Percentiles rank a stretch among this genome's conserved stretches.
Conservation (phyloP, 2,888 invertebrate genomes). For the Deroplatys truncata region DNA sequence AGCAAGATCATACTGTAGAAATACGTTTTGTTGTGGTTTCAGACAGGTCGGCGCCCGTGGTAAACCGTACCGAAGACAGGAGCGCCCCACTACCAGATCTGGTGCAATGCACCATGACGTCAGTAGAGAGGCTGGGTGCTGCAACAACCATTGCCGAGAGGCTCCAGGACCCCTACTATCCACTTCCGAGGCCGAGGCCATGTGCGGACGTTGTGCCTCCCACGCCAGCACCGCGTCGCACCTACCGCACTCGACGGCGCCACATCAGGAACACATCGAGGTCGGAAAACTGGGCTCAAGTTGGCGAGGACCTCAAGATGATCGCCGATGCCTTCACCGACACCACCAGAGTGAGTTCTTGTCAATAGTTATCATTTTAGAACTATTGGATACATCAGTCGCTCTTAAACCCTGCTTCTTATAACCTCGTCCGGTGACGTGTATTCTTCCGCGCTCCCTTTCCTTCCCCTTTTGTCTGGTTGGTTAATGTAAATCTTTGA, state of each 20-base stretch:
- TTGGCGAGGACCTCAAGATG: slow-evolving; percentile 16
- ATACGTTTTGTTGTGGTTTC: not conserved
- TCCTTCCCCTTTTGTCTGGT: no score
- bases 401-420: no score
- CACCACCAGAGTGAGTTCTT: not conserved
- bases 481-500: no score
- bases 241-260: not conserved
- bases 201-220: not conserved
- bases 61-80: not conserved
- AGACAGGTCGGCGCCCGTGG: not conserved
- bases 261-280: not conserved
- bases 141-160: not conserved
- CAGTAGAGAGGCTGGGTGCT: not conserved
- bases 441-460: no score
- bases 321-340: slow-evolving; percentile 18
- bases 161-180: not conserved
- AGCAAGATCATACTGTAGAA: not conserved
- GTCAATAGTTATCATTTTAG: no score
- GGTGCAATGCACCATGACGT: not conserved
- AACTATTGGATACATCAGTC: no score
- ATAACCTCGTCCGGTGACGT: no score
- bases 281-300: slow-evolving; percentile 11
- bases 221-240: not conserved
- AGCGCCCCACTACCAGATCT: not conserved
- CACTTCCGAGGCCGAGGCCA: not conserved